Evolutionary conservation across 2,888 invertebrate species (phyloP).

Genomic region (Agrotis exclamationis): DNA sequence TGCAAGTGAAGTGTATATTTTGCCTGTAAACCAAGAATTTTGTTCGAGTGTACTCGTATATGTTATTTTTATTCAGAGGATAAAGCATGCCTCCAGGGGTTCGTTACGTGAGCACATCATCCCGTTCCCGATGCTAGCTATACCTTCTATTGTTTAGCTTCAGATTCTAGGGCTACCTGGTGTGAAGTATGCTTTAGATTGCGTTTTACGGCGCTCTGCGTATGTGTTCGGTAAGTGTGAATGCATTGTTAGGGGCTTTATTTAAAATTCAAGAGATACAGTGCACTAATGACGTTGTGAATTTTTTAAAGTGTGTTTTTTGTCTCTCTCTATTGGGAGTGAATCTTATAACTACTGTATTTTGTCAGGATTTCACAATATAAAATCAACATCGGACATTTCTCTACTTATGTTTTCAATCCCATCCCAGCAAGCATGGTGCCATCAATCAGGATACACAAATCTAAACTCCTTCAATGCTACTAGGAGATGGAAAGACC

Average conservation of each 20-base stretch:
- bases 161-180: slow-evolving; percentile 54
- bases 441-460: too few species aligned
- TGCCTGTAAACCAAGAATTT: background rate
- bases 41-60: slow-evolving; percentile 31
- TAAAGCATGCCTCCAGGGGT: slow-evolving; percentile 80
- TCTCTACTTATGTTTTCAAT: too few species aligned
- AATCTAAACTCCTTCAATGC: too few species aligned
- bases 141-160: slow-evolving; percentile 61
- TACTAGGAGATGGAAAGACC: too few species aligned
- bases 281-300: slow-evolving; percentile 40
- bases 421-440: too few species aligned
- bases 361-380: background rate
- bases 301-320: background rate
- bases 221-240: slow-evolving; percentile 28
- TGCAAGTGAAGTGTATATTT: background rate
- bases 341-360: background rate
- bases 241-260: slow-evolving; percentile 37
- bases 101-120: slow-evolving; percentile 80
- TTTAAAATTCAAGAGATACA: slow-evolving; percentile 19
- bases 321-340: background rate
- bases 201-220: slow-evolving; percentile 38
- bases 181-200: slow-evolving; percentile 46
- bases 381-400: too few species aligned
- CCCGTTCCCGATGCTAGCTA: slow-evolving; percentile 70
- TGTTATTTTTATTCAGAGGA: slow-evolving; percentile 80